A percentile compares a stretch with the other conserved stretches of the same genome.
phyloP scores from a whole-genome alignment of 2,113 vertebrate species.

The human (Homo sapiens) region GRCh38 chr5:91119501-91120000 shows the following conservation, averaged over 20 bases:
- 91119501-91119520: background rate
- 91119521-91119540: background rate
- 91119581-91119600: background rate
- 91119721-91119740: background rate
- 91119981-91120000: background rate
- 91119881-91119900: background rate
- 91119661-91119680: background rate
- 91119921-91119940: background rate
- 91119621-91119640: background rate
- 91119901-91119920: background rate
- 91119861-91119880: background rate
- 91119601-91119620: constrained; percentile 14
- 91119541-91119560: background rate
- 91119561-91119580: background rate
- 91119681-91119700: background rate
- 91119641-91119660: background rate
- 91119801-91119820: background rate
- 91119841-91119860: background rate
- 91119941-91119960: background rate
- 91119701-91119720: constrained; percentile 5
- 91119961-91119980: background rate
- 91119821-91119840: background rate
- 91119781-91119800: background rate
- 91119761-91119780: background rate
- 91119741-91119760: background rate